These are phyloP conservation scores for Lasioglossum zephyrum DNA, from an alignment of 2,888 invertebrate species.

Conservation along the genomic window DNA sequence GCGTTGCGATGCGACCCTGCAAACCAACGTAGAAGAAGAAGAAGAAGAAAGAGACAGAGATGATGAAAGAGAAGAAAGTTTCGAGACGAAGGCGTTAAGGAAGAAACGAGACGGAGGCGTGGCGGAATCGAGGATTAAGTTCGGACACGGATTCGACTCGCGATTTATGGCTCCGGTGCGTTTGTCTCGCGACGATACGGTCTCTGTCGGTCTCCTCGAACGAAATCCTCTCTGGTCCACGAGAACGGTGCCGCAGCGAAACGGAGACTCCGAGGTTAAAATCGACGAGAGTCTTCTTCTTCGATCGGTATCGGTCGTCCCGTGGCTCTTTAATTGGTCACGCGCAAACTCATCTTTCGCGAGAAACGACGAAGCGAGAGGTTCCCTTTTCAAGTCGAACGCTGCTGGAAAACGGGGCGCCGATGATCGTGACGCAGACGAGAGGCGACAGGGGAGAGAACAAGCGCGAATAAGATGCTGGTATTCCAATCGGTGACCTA, in stretches of 20 bases:
- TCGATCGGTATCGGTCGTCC: background rate
- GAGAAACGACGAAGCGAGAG: background rate
- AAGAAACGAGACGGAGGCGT: constrained; percentile 48
- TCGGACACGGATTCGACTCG: constrained; percentile 45
- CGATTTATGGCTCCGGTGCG: constrained; percentile 32
- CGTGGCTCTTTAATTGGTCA: constrained; percentile 10
- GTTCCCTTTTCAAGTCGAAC: background rate
- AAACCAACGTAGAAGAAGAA: background rate
- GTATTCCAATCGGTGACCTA: constrained; percentile 44
- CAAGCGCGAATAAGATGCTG: constrained; percentile 23
- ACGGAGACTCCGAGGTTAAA: background rate
- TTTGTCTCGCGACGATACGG: constrained; percentile 17
- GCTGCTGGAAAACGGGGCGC: background rate
- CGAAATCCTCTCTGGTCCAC: background rate
- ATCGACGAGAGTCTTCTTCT: background rate
- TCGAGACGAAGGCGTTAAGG: constrained; percentile 45
- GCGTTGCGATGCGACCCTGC: background rate
- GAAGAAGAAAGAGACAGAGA: constrained; percentile 16
- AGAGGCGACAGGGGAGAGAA: background rate
- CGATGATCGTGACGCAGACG: constrained; percentile 26
- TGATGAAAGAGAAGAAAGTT: constrained; percentile 42
- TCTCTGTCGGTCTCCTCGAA: background rate
- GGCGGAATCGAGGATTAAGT: constrained; percentile 58
- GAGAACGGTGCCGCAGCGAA: background rate
- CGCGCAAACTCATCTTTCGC: constrained; percentile 19